Conservation (phyloP, 2,888 invertebrate genomes). For the Buathra laborator region DNA sequence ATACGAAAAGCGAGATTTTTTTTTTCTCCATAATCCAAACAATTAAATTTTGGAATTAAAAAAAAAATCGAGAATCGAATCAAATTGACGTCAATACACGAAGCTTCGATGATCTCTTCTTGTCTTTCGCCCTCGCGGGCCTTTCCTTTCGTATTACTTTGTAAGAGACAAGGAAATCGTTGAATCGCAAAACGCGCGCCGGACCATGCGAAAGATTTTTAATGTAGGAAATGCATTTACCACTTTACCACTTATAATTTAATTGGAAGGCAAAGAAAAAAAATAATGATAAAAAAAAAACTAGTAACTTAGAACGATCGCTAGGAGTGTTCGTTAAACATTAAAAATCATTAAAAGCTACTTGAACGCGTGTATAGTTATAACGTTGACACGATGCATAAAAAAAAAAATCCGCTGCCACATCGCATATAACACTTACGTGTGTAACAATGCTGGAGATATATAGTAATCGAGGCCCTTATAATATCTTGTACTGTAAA, state of each 20-base stretch:
- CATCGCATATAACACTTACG: conserved; percentile 22
- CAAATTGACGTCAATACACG: conserved; percentile 22
- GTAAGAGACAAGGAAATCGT: conserved; percentile 16
- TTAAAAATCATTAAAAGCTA: conserved; percentile 54
- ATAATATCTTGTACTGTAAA: conserved; percentile 79
- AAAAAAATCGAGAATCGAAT: conserved; percentile 43
- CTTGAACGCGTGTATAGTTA: conserved; percentile 2
- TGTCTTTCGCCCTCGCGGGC: conserved; percentile 1
- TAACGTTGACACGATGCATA: conserved; percentile 29
- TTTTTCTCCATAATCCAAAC: not conserved
- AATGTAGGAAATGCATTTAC: conserved; percentile 54
- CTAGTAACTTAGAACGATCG: conserved; percentile 44
- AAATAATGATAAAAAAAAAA: not conserved
- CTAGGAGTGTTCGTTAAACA: conserved; percentile 58
- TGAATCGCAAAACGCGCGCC: conserved; percentile 34
- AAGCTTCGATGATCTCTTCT: conserved; percentile 37
- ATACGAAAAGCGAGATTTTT: not conserved
- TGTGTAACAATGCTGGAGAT: conserved; percentile 67
- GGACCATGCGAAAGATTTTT: conserved; percentile 57
- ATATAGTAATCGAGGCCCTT: conserved; percentile 77
- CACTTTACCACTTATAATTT: conserved; percentile 38
- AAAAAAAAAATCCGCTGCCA: conserved; percentile 10
- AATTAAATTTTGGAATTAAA: not conserved
- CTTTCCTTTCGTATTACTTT: conserved; percentile 18
- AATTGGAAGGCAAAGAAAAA: not conserved